Evolutionary conservation across 2,888 invertebrate species (phyloP).

Genomic region (Pollenia angustigena): DNA sequence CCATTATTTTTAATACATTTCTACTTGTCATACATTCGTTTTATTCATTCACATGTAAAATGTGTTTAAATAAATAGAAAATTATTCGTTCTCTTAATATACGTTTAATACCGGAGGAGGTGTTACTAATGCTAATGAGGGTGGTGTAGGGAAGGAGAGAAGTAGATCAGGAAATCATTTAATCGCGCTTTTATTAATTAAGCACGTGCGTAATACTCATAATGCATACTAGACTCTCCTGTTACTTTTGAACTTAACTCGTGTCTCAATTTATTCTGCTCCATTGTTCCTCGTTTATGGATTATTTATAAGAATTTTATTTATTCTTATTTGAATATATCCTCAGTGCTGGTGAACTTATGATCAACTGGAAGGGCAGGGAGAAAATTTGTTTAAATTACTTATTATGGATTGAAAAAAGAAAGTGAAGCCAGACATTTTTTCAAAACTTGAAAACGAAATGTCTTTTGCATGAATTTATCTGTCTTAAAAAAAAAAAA

Average conservation of each 20-base stretch:
- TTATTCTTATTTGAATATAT: neutral
- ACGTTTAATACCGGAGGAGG: neutral
- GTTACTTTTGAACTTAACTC: slow-evolving; percentile 21
- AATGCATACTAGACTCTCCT: slow-evolving; percentile 41
- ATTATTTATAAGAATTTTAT: neutral
- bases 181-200: slow-evolving; percentile 66
- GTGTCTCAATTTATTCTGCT: slow-evolving; percentile 11
- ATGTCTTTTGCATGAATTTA: slow-evolving; percentile 3
- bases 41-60: slow-evolving; percentile 32
- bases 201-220: slow-evolving; percentile 62
- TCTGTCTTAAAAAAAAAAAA: neutral
- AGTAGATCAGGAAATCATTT: slow-evolving; percentile 52
- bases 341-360: slow-evolving; percentile 16
- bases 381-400: neutral
- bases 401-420: slow-evolving; percentile 28
- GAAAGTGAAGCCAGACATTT: slow-evolving; percentile 1
- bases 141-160: neutral
- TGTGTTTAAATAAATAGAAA: slow-evolving; percentile 31
- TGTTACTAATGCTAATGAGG: neutral
- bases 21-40: slow-evolving; percentile 19
- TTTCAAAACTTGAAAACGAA: slow-evolving; percentile 11
- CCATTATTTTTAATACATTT: slow-evolving; percentile 1
- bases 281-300: slow-evolving; percentile 2
- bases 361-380: neutral
- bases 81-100: neutral